Base-by-base conservation (phyloP, 2,797 vertebrate species). In the Spondyliosoma cantharus region DNA sequence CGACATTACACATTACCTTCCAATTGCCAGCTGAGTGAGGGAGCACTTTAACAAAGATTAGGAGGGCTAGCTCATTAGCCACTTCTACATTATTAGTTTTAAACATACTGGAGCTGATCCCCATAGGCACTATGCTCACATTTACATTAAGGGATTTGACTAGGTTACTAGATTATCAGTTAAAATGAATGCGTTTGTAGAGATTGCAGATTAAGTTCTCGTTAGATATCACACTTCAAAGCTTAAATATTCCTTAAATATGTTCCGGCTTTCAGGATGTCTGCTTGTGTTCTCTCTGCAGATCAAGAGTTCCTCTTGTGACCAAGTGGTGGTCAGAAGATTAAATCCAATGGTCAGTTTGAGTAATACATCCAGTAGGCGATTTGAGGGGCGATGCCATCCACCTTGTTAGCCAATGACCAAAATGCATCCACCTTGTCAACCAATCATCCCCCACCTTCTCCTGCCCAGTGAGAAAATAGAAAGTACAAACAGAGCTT, bases 21-120 rank as follows among this genome's bases (percentile, higher is more conserved):
- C 56, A 75, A 71, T 60, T 46, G 49, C 59, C 62, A 57, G 50
- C 32, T 56, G 76, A 77, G 73, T 56, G 74, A 77, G 43, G 42
- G 19, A 77, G 70, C 66, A 62, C 50, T 81, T 81, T 71, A 81
- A 77, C 78, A 56, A 43, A 73, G 74, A 81, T 84, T 77, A 84
- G 60, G 29, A 42, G 37, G 43, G 46, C 50, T 74, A 49, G 78
- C 49, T 61, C 78, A 77, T 77, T 84, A 77, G 65, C 74, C 65
- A 61, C n/a, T 17, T 56, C 61, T 66, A 54, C 54, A 56, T 37
- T 50, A 45, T 78, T 37, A 68, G 58, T 52, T 32, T 58, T 22
- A 20, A 24, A 66, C 50, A 52, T 3, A 32, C 29, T 54, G 52
- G 45, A 50, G 25, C 46, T 8, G 15, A 45, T 63, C 43, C 43